Evolutionary conservation across 2,113 vertebrate genomes (phyloP).

Genomic region (Spea bombifrons): DNA sequence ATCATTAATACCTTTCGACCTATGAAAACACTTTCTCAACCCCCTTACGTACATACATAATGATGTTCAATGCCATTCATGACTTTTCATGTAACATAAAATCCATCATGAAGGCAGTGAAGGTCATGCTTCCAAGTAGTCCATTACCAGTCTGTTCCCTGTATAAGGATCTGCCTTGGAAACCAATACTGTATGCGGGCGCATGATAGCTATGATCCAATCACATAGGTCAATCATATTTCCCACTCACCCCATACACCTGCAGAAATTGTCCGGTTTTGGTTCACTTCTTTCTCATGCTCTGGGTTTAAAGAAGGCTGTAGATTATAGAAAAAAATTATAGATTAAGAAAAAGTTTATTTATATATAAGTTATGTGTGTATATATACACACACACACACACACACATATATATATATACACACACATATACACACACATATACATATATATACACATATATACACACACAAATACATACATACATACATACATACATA

Average conservation of each 20-base stretch:
- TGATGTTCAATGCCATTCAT: too few species aligned
- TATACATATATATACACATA: neutral
- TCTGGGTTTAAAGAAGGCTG: conserved; percentile 77
- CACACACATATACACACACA: neutral
- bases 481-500: neutral
- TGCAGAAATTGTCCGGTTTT: conserved; percentile 68
- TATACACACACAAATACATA: neutral
- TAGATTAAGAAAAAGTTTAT: neutral
- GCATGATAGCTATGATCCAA: too few species aligned
- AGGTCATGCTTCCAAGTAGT: too few species aligned
- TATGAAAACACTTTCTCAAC: too few species aligned
- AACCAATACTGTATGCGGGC: too few species aligned
- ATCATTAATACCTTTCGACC: too few species aligned
- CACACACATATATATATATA: conserved; percentile 13
- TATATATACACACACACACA: neutral
- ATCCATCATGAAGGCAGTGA: too few species aligned
- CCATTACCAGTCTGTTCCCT: too few species aligned
- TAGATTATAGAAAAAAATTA: conserved; percentile 41
- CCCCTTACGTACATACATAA: too few species aligned
- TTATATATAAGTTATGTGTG: neutral
- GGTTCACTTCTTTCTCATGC: conserved; percentile 68
- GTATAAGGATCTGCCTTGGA: too few species aligned
- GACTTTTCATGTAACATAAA: too few species aligned
- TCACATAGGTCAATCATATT: too few species aligned
- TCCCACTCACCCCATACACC: conserved; percentile 76